Evolutionary conservation across 2,113 vertebrate genomes (phyloP).

Genomic region (Galbula dea): DNA sequence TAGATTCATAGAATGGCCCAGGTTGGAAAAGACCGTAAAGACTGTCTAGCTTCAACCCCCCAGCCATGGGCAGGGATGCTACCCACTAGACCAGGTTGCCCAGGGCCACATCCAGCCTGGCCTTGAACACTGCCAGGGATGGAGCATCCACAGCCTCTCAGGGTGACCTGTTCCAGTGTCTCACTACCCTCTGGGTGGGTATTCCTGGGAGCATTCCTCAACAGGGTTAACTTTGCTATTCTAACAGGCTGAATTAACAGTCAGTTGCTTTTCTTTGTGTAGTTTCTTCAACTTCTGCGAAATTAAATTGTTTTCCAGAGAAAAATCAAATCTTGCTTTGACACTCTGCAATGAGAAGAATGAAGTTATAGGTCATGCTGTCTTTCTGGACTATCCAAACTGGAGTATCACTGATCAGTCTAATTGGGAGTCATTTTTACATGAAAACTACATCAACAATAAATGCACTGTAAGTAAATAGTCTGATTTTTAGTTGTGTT

Average conservation of each 20-base stretch:
- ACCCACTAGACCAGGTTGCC: too few species aligned
- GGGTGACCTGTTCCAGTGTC: too few species aligned
- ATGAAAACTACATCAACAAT: constrained; percentile 55
- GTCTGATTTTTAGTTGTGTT: not conserved
- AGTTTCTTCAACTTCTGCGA: not conserved
- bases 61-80: too few species aligned
- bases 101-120: too few species aligned
- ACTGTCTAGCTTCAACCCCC: too few species aligned
- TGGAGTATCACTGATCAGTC: constrained; percentile 76
- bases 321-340: constrained; percentile 88
- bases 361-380: constrained; percentile 81
- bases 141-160: too few species aligned
- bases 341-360: constrained; percentile 78
- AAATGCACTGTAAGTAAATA: constrained; percentile 80
- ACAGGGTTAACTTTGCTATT: not conserved
- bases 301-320: constrained; percentile 73
- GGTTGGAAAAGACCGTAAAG: too few species aligned
- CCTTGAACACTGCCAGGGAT: too few species aligned
- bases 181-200: too few species aligned
- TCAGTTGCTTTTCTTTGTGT: not conserved
- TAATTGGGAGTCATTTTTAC: constrained; percentile 80
- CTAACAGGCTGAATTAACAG: not conserved
- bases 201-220: not conserved
- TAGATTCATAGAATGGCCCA: too few species aligned
- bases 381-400: constrained; percentile 85